Percentiles rank a stretch among this genome's conserved stretches.
These are phyloP conservation scores for Lapara coniferarum DNA, from an alignment of 2,888 invertebrate species.

Conservation along the genomic window DNA sequence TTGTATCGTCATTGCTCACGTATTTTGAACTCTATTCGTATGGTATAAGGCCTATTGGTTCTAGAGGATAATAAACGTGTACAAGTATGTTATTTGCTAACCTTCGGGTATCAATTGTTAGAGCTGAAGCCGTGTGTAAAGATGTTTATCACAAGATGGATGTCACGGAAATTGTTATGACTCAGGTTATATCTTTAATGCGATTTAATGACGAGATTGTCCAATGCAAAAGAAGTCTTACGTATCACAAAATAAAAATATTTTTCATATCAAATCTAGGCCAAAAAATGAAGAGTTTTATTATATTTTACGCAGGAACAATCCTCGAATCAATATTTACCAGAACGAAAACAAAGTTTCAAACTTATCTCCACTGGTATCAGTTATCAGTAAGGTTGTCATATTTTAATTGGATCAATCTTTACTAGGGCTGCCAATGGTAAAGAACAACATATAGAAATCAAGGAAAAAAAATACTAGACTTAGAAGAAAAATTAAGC, in stretches of 20 bases:
- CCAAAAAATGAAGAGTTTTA: too few species aligned
- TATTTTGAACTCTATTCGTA: background rate
- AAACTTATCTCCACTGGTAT: background rate
- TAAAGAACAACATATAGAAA: background rate
- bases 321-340: too few species aligned
- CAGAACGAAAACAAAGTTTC: background rate
- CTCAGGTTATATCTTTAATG: constrained; percentile 1
- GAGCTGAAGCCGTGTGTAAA: constrained; percentile 47
- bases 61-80: background rate
- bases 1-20: constrained; percentile 12
- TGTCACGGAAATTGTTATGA: constrained; percentile 46
- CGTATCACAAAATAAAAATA: too few species aligned
- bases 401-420: constrained; percentile 9
- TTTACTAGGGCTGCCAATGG: background rate
- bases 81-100: constrained; percentile 55
- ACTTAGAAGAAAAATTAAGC: too few species aligned
- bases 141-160: constrained; percentile 55
- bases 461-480: background rate
- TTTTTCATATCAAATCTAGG: too few species aligned
- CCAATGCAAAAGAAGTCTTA: too few species aligned
- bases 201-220: too few species aligned
- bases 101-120: constrained; percentile 69
- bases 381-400: constrained; percentile 15
- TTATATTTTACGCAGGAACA: too few species aligned
- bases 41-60: too few species aligned